These are phyloP conservation scores for Leptopilina syphax DNA, from an alignment of 2,888 invertebrate species.

Conservation along the genomic window DNA sequence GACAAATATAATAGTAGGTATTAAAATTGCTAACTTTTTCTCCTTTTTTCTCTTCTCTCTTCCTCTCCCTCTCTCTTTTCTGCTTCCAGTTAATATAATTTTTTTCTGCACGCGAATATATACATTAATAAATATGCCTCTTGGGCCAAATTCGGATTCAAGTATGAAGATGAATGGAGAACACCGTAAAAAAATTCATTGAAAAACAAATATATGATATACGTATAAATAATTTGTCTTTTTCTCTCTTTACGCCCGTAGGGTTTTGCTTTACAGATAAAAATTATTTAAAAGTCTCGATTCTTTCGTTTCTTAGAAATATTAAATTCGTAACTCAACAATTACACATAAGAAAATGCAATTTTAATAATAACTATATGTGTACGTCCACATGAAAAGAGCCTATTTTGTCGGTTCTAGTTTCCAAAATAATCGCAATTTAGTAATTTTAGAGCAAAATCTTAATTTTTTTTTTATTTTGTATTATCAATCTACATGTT, in stretches of 20 bases:
- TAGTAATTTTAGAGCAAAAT: no score
- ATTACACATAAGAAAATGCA: no score
- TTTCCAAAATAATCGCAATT: no score
- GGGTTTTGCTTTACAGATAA: background rate
- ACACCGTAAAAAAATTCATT: background rate
- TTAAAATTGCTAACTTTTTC: background rate
- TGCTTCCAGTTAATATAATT: constrained; percentile 8
- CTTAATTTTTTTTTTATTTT: no score
- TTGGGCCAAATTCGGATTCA: background rate
- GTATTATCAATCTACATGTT: no score
- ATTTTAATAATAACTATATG: no score
- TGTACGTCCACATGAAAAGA: no score
- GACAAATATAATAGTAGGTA: constrained; percentile 8
- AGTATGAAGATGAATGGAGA: constrained; percentile 14
- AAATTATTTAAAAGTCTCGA: background rate
- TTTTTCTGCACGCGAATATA: constrained; percentile 1
- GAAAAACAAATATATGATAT: background rate
- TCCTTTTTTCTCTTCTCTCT: background rate
- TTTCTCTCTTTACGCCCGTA: background rate
- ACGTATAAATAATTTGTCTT: constrained; percentile 3
- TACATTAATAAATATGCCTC: background rate
- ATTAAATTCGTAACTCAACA: no score
- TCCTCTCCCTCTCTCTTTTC: background rate
- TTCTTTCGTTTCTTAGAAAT: background rate
- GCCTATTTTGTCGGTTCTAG: no score